A percentile compares a stretch with the other conserved stretches of the same genome.
phyloP scores from a whole-genome alignment of 2,113 vertebrate species.

The Alligator sinensis region DNA sequence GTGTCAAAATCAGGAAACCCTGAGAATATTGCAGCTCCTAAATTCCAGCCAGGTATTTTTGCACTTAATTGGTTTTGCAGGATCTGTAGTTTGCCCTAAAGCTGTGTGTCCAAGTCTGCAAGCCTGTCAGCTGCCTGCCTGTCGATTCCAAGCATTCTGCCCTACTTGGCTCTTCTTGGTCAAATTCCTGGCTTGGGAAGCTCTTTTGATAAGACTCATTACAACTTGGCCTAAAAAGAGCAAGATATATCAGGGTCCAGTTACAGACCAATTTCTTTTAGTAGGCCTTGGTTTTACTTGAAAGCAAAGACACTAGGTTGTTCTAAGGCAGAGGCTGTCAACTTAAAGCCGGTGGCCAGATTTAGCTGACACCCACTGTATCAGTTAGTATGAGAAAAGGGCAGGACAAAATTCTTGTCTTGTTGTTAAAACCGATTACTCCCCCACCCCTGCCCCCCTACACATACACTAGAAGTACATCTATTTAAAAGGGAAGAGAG shows the following conservation, averaged over 20 bases:
- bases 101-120: conserved; percentile 43
- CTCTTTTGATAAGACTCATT: not conserved
- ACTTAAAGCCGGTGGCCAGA: no score
- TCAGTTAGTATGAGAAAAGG: no score
- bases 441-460: no score
- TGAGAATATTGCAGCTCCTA: not conserved
- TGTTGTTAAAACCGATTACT: not conserved
- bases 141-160: conserved; percentile 39
- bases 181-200: conserved; percentile 41
- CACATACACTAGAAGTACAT: not conserved
- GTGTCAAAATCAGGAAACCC: not conserved
- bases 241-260: not conserved
- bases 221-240: not conserved
- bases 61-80: conserved; percentile 10
- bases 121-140: conserved; percentile 48
- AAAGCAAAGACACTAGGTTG: not conserved
- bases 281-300: not conserved
- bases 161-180: conserved; percentile 51
- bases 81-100: conserved; percentile 22
- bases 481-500: not conserved
- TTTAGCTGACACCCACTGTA: no score
- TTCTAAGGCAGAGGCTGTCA: no score
- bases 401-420: not conserved
- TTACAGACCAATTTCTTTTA: not conserved
- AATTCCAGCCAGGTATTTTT: not conserved